Evolutionary conservation across 2,888 invertebrate species (phyloP).

Genomic region (Nasonovia ribisnigri): DNA sequence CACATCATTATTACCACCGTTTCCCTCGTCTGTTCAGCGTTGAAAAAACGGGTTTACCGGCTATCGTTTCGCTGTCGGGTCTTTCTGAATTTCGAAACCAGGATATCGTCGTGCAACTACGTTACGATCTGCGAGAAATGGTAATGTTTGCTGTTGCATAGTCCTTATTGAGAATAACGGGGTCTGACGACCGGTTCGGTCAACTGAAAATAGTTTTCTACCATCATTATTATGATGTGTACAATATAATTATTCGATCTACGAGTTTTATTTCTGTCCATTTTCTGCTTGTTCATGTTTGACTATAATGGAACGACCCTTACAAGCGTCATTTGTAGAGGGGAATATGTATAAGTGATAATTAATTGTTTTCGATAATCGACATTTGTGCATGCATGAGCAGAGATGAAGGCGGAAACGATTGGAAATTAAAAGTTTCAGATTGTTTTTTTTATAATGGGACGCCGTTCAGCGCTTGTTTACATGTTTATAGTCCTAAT

Average conservation of each 20-base stretch:
- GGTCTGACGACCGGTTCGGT: not conserved
- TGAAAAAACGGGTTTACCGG: not conserved
- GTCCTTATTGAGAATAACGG: not conserved
- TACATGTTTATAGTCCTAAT: not conserved
- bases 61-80: conserved; percentile 10
- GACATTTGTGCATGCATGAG: not conserved
- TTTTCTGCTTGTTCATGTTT: not conserved
- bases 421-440: not conserved
- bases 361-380: not conserved
- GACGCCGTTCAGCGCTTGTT: not conserved
- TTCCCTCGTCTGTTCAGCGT: not conserved
- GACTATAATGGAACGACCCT: not conserved
- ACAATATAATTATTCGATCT: not conserved
- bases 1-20: not conserved
- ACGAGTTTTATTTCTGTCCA: not conserved
- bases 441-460: not conserved
- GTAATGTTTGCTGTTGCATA: conserved; percentile 16
- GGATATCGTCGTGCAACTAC: conserved; percentile 61
- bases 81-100: conserved; percentile 32
- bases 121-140: conserved; percentile 56
- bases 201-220: not conserved
- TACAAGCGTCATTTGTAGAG: not conserved
- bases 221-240: not conserved
- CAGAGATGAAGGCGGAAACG: not conserved
- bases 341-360: not conserved